Percentiles rank a stretch among this genome's conserved stretches.
phyloP scores from a whole-genome alignment of 2,113 vertebrate species.

The Scomber colias region DNA sequence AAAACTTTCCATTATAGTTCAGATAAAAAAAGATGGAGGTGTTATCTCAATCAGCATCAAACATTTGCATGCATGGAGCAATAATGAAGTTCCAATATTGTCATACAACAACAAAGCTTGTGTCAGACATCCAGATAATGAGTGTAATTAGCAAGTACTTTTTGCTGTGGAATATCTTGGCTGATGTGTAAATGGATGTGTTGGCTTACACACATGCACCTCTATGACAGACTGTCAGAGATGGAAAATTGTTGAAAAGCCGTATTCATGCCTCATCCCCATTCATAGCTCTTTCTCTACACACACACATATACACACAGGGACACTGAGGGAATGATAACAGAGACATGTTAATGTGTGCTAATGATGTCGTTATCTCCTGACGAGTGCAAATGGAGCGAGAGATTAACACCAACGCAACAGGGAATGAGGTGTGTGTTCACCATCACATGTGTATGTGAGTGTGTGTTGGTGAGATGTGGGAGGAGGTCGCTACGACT shows the following conservation, averaged over 20 bases:
- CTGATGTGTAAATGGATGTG: constrained; percentile 61
- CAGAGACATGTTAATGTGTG: constrained; percentile 78
- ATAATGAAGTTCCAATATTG: neutral
- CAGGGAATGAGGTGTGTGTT: constrained; percentile 64
- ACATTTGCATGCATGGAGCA: neutral
- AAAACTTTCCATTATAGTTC: neutral
- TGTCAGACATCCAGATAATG: constrained; percentile 32
- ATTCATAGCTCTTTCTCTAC: constrained; percentile 49
- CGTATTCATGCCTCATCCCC: constrained; percentile 42
- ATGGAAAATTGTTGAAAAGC: constrained; percentile 44
- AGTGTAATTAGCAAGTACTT: constrained; percentile 49
- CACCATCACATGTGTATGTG: constrained; percentile 24
- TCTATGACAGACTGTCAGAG: constrained; percentile 42
- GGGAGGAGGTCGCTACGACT: constrained; percentile 6
- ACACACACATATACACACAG: constrained; percentile 4
- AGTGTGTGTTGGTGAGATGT: constrained; percentile 26
- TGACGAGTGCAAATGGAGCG: constrained; percentile 78
- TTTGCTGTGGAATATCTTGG: constrained; percentile 32
- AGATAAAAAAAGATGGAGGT: too few relatives aligned
- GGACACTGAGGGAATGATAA: constrained; percentile 67
- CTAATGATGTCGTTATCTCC: constrained; percentile 81
- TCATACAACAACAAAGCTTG: constrained; percentile 1
- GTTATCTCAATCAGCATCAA: neutral
- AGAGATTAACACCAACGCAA: constrained; percentile 71
- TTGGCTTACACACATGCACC: constrained; percentile 40